Base-by-base conservation (phyloP, 1,140 invertebrate species). In the Drosophila hydei region DNA sequence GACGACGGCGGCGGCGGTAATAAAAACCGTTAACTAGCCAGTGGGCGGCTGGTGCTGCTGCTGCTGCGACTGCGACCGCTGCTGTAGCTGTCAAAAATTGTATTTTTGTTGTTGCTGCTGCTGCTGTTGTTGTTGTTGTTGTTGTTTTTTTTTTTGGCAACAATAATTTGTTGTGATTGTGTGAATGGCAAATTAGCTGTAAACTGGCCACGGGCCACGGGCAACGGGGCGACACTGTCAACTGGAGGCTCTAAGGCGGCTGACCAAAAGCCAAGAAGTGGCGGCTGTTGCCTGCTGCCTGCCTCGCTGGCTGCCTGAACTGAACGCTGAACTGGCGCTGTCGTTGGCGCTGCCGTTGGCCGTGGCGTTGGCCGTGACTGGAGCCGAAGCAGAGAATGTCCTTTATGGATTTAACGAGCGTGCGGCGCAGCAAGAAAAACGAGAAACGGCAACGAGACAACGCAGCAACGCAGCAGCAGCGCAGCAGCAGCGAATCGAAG, bases 401-500 rank as follows among this genome's bases (percentile, higher is more conserved):
- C 81, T 87, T 87, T 77, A 77, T 77, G 74, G 74, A 76, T 64
- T 73, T 71, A 69, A 72, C 80, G 68, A 71, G 72, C 67, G 63
- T 56, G 79, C 70, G 59, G 62, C 27, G 38, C 58, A 56, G 40
- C 42, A 54, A 64, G 43, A 55, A 63, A 61, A 63, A 61, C 50
- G 54, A 56, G 54, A 43, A 14, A 33, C 11, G 60, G 68, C 68
- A 56, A 56, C 54, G 38, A 56, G 54, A 56, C 27, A 33, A 59
- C 43, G 60, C 33, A 42, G 60, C 33, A 42, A 43, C 27, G 47
- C 51, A 67, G 62, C 59, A 40, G 47, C 77, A 61, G 65, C 59
- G 71, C 65, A 65, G 67, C 65, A 64, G 71, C 72, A 75, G 69
- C 75, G 75, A 75, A 75, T 71, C 72, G 67, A 73, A 73, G 64